Conservation (phyloP, 2,797 vertebrate species). For the Avahi laniger region DNA sequence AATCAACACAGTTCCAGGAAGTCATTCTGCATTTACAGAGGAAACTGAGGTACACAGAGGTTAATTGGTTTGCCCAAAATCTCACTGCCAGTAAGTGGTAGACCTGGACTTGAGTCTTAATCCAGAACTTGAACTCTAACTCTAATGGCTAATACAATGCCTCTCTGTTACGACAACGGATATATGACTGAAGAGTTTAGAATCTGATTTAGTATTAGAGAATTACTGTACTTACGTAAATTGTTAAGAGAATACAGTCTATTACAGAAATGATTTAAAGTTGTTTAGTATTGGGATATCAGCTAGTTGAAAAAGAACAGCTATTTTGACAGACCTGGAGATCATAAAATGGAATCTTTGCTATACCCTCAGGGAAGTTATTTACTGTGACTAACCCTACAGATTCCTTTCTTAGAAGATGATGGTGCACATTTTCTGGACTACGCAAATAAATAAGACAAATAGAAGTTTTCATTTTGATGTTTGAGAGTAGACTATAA, state of each 20-base stretch:
- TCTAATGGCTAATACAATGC: not conserved
- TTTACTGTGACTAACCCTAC: conserved; percentile 19
- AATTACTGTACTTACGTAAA: not conserved
- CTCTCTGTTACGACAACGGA: not conserved
- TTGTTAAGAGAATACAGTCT: conserved; percentile 54
- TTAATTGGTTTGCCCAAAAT: not conserved
- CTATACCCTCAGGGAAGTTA: conserved; percentile 54
- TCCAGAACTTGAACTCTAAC: not conserved
- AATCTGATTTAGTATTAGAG: conserved; percentile 21
- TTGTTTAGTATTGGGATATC: conserved; percentile 56
- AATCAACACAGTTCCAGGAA: not conserved
- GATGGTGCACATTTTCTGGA: conserved; percentile 11
- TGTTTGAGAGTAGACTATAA: not conserved
- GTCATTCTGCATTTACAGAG: not conserved
- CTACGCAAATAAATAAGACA: not conserved
- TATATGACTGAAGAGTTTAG: not conserved
- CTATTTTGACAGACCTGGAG: conserved; percentile 55
- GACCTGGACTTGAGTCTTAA: not conserved
- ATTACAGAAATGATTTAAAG: conserved; percentile 65
- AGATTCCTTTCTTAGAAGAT: conserved; percentile 48
- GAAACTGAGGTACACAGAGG: not conserved
- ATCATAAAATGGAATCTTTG: conserved; percentile 60
- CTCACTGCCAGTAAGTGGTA: not conserved
- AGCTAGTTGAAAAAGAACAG: not conserved
- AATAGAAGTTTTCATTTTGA: not conserved